Base-by-base conservation (phyloP, 2,888 invertebrate species). In the Fragum whitleyi region DNA sequence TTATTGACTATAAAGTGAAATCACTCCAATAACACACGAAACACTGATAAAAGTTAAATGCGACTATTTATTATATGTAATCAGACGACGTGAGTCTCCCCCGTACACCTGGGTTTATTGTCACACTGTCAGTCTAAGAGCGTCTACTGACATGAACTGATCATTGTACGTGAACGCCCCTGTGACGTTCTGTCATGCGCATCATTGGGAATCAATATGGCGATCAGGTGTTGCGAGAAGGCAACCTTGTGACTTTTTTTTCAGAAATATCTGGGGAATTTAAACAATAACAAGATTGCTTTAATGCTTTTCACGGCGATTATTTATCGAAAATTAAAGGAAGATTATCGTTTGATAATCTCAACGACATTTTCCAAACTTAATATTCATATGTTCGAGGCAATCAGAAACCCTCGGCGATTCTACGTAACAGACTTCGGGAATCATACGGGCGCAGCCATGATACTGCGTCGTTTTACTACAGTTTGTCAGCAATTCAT, bases 131-230 rank as follows among this genome's bases (percentile, higher is more conserved):
- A 42, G 11, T 42, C 65, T 7, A 65, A 23, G 65, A 65, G 65
- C 65, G 65, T 23, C 65, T 65, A 65, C 36, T 26, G 42, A 26
- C 36, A 36, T 65, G 65, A 42, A 42, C 21, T 11, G 42, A 65
- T 65, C 65, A n/a, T 19, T 65, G 65, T 65, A 65, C 42, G 3
- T 42, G 19, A 42, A 26, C 65, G 65, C 65, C 36, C 65, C 42
- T 26, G 42, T 65, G 65, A 23, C 42, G 23, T 26, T 65, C 65
- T 65, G 65, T 65, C 65, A 65, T 65, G 65, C 65, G 65, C 65
- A 42, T 65, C 65, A 39, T n/a, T 21, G 42, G 47, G 47, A 47
- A 65, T 65, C 65, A 26, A 65, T 65, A 65, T 65, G 65, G 23
- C 42, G 65, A 19, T n/a, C 39, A 42, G 65, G 65, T n/a, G 26